These are phyloP conservation scores for Amphimedon queenslandica DNA, from an alignment of 37 sponge, comb jelly and placozoan genomes.

Conservation along the genomic window DNA sequence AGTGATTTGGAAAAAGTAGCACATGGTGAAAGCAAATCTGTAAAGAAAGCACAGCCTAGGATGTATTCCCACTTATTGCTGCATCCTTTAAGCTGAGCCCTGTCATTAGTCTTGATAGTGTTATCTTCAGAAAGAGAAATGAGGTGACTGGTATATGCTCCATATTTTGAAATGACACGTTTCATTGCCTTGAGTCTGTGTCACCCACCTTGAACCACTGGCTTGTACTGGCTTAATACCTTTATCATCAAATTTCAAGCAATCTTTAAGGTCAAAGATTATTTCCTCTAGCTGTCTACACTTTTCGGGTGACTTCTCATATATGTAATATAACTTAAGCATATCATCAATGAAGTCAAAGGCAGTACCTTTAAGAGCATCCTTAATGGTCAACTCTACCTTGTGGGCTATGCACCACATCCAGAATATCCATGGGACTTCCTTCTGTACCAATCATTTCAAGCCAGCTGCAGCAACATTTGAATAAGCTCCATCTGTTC, in stretches of 20 bases:
- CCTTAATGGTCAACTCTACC: constrained; percentile 55
- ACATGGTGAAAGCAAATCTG: constrained; percentile 41
- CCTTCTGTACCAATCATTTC: constrained; percentile 53
- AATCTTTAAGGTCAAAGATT: constrained; percentile 36
- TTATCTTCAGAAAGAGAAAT: constrained; percentile 30
- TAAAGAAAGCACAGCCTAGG: constrained; percentile 59
- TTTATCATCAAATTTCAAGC: constrained; percentile 19
- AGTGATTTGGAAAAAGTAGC: constrained; percentile 22
- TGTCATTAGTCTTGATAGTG: constrained; percentile 36
- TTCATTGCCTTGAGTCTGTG: constrained; percentile 43
- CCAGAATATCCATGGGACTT: constrained; percentile 66
- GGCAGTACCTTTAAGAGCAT: constrained; percentile 54
- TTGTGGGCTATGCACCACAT: constrained; percentile 76
- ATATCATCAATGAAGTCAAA: constrained; percentile 61
- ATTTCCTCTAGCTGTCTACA: constrained; percentile 49
- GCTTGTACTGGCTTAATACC: constrained; percentile 14
- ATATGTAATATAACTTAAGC: constrained; percentile 55
- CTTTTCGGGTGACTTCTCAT: constrained; percentile 61
- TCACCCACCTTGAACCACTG: constrained; percentile 24
- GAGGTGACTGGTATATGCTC: constrained; percentile 49
- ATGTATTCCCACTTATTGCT: constrained; percentile 52
- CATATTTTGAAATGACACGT: constrained; percentile 45
- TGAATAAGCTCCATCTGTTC: too few species aligned
- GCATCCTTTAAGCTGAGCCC: constrained; percentile 48
- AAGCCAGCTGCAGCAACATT: constrained; percentile 33